These are phyloP conservation scores for Stenodera caucasica DNA, from an alignment of 2,888 invertebrate genomes.

Conservation along the genomic window DNA sequence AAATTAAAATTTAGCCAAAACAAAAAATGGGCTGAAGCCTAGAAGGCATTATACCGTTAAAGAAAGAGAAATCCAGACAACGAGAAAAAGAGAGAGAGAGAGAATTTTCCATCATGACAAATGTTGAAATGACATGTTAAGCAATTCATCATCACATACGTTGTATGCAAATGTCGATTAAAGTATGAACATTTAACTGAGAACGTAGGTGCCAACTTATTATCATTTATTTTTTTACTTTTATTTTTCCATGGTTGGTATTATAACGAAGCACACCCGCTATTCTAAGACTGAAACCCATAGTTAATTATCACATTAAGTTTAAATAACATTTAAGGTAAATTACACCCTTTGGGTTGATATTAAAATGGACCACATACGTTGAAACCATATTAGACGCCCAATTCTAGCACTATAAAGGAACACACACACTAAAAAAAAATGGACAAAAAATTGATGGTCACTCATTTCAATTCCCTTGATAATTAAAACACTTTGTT, in stretches of 20 bases:
- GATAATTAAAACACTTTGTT: slow-evolving; percentile 13
- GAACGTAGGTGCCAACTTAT: slow-evolving; percentile 21
- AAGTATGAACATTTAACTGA: slow-evolving; percentile 3
- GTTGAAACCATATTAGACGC: slow-evolving; percentile 14
- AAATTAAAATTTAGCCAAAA: no score
- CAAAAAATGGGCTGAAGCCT: no score
- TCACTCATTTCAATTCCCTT: no score
- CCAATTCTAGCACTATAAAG: slow-evolving; percentile 12
- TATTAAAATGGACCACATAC: slow-evolving; percentile 27
- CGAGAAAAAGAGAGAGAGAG: background rate
- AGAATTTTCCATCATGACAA: background rate
- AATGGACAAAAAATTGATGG: no score
- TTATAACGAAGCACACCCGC: background rate
- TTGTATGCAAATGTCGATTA: slow-evolving; percentile 25
- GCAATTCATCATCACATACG: slow-evolving; percentile 19
- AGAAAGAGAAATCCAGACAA: no score
- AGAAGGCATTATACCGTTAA: no score
- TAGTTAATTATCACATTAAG: slow-evolving; percentile 21
- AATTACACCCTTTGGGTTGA: slow-evolving; percentile 21
- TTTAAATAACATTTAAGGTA: slow-evolving; percentile 20
- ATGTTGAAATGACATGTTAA: slow-evolving; percentile 18
- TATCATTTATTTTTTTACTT: background rate
- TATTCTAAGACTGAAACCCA: slow-evolving; percentile 15
- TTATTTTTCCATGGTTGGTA: background rate
- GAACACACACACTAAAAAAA: no score